These are phyloP conservation scores for Euplexia lucipara DNA, from an alignment of 2,888 invertebrate species.

Conservation along the genomic window DNA sequence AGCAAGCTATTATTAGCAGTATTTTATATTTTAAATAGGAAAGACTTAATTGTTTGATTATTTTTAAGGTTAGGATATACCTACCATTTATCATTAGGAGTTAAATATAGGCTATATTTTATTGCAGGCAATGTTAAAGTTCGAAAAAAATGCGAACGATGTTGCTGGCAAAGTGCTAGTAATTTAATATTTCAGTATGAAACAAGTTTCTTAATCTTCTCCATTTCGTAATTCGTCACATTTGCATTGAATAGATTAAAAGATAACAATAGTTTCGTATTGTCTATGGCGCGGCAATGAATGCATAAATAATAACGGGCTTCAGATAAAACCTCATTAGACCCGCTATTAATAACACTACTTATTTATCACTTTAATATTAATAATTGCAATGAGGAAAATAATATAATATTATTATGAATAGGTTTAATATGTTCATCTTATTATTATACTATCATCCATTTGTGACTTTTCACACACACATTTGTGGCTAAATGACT, in stretches of 20 bases:
- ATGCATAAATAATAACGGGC: constrained; percentile 48
- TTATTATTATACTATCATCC: too few relatives aligned
- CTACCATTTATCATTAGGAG: too few relatives aligned
- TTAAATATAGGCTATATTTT: too few relatives aligned
- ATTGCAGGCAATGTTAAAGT: too few relatives aligned
- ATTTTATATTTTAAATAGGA: too few relatives aligned
- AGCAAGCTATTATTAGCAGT: too few relatives aligned
- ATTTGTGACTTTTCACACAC: too few relatives aligned
- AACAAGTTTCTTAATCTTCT: constrained; percentile 7
- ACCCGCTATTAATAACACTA: constrained; percentile 13
- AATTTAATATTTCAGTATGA: neutral
- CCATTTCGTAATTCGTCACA: constrained; percentile 28
- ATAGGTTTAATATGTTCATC: constrained; percentile 4
- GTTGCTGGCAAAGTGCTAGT: too few relatives aligned
- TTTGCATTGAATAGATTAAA: constrained; percentile 50
- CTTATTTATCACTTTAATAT: constrained; percentile 2
- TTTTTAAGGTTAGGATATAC: too few relatives aligned
- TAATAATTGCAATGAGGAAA: constrained; percentile 38
- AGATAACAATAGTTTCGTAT: constrained; percentile 35
- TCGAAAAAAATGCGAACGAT: too few relatives aligned
- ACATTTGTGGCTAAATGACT: too few relatives aligned
- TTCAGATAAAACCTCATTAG: constrained; percentile 29
- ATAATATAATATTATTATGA: constrained; percentile 6
- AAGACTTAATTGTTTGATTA: too few relatives aligned
- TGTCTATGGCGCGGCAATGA: constrained; percentile 22